These are phyloP conservation scores for Amblyornis subalaris DNA, from an alignment of 2,113 vertebrate species.

Conservation along the genomic window DNA sequence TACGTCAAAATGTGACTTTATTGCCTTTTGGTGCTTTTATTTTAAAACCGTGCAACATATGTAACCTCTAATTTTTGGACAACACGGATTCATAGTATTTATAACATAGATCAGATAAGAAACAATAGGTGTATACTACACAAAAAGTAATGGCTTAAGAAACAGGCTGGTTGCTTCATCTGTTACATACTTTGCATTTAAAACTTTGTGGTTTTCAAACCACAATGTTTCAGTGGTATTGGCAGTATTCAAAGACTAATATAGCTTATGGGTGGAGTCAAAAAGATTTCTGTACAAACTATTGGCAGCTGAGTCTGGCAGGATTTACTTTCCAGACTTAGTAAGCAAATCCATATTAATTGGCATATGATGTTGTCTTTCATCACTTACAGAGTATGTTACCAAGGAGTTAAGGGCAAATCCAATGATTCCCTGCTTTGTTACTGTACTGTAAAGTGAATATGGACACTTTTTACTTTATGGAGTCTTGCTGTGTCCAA, in stretches of 20 bases:
- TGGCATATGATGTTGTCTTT: neutral
- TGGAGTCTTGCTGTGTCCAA: neutral
- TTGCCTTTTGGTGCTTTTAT: neutral
- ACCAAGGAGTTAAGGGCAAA: neutral
- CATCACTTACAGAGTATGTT: neutral
- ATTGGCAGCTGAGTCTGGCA: neutral
- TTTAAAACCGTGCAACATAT: neutral
- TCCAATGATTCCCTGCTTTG: neutral
- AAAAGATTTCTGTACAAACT: constrained; percentile 12
- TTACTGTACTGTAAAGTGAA: neutral
- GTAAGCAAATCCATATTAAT: constrained; percentile 3
- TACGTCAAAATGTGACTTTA: neutral
- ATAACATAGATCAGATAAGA: neutral
- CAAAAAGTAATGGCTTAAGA: neutral
- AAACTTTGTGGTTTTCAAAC: constrained; percentile 25
- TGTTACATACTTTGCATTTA: neutral
- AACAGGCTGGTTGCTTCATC: neutral
- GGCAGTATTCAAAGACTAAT: constrained; percentile 20
- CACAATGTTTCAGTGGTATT: constrained; percentile 23
- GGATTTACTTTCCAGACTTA: neutral
- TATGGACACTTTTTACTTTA: neutral
- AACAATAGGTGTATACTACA: neutral
- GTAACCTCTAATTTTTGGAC: neutral
- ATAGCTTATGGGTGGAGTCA: constrained; percentile 16
- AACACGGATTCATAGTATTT: neutral